These are phyloP conservation scores for Prionace glauca DNA, from an alignment of 2,797 vertebrate genomes.

Conservation along the genomic window DNA sequence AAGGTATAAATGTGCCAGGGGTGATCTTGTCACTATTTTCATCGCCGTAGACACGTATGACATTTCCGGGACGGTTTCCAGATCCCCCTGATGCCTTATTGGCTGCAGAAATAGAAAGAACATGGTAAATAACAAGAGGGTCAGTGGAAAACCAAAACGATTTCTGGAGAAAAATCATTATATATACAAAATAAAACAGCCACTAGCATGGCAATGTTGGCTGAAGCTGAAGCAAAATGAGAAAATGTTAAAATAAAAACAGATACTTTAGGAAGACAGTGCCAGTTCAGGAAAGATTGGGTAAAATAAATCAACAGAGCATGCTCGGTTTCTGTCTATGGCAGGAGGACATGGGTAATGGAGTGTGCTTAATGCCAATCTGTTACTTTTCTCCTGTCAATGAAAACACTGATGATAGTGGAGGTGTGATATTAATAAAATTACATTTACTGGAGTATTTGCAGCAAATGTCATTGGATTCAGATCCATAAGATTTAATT, in stretches of 20 bases:
- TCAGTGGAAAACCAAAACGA: neutral
- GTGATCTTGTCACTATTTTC: constrained; percentile 89
- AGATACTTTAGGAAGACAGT: constrained; percentile 54
- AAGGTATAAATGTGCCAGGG: constrained; percentile 83
- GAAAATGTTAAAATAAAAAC: constrained; percentile 57
- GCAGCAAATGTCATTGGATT: neutral
- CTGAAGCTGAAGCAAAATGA: constrained; percentile 49
- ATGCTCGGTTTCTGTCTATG: constrained; percentile 51
- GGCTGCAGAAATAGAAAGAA: constrained; percentile 55
- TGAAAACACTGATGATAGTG: neutral
- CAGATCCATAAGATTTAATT: neutral
- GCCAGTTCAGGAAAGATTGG: constrained; percentile 65
- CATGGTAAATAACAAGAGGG: neutral
- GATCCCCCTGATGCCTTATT: constrained; percentile 68
- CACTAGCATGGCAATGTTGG: constrained; percentile 38
- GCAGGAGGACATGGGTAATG: constrained; percentile 52
- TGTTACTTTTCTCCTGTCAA: constrained; percentile 48
- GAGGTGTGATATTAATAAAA: neutral
- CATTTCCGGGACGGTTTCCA: constrained; percentile 70
- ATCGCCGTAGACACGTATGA: constrained; percentile 84
- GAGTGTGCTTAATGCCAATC: constrained; percentile 66
- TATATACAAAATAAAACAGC: constrained; percentile 18
- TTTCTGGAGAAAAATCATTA: constrained; percentile 17
- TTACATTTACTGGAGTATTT: neutral
- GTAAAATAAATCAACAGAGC: constrained; percentile 51